A percentile compares a stretch with the other conserved stretches of the same genome.
These are phyloP conservation scores for Siniperca chuatsi DNA, from an alignment of 2,113 vertebrate genomes.

Conservation along the genomic window DNA sequence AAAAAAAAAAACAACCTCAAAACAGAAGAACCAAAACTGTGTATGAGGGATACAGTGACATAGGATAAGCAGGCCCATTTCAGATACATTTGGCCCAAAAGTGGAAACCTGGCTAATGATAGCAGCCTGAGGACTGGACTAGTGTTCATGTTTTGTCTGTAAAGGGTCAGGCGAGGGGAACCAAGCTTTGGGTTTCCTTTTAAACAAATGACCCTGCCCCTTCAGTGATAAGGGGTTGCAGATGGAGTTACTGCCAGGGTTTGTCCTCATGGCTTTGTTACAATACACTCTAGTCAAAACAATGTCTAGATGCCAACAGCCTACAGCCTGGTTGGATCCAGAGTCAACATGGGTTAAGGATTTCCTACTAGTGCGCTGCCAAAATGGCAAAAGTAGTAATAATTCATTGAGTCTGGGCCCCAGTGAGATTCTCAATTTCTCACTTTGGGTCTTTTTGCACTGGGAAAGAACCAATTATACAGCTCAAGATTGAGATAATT, in stretches of 20 bases:
- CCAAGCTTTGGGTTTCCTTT: slow-evolving; percentile 57
- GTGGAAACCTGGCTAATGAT: slow-evolving; percentile 24
- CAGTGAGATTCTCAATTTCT: slow-evolving; percentile 26
- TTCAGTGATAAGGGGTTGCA: slow-evolving; percentile 53
- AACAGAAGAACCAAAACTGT: neutral
- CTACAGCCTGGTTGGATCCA: slow-evolving; percentile 53
- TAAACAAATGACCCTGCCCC: slow-evolving; percentile 49
- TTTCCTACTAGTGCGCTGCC: slow-evolving; percentile 53
- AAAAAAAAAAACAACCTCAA: neutral
- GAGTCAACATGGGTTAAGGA: slow-evolving; percentile 59
- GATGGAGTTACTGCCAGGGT: slow-evolving; percentile 52
- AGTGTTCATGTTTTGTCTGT: slow-evolving; percentile 38
- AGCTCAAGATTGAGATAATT: neutral
- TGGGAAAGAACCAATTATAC: neutral
- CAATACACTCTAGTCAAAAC: slow-evolving; percentile 69
- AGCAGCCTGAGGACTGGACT: slow-evolving; percentile 20
- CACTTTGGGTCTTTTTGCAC: slow-evolving; percentile 13
- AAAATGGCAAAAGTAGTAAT: slow-evolving; percentile 59
- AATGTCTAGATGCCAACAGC: slow-evolving; percentile 66
- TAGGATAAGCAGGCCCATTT: neutral
- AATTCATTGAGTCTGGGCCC: slow-evolving; percentile 31
- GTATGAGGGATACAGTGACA: neutral
- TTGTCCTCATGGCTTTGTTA: slow-evolving; percentile 58
- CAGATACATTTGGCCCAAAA: slow-evolving; percentile 7
- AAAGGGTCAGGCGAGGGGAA: slow-evolving; percentile 56